phyloP scores from a whole-genome alignment of 2,888 invertebrate genomes.

The Spisula subtruncata region DNA sequence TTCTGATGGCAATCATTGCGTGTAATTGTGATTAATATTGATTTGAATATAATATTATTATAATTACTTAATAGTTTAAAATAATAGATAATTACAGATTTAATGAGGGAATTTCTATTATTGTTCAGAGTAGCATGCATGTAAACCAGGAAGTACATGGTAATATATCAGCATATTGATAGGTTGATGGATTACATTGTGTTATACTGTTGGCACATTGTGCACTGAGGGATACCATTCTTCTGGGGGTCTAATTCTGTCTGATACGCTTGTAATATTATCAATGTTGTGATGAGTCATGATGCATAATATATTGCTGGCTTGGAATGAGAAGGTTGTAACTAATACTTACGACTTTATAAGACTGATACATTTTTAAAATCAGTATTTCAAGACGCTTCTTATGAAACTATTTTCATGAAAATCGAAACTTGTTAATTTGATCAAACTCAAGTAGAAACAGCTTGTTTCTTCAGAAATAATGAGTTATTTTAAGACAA shows the following conservation, averaged over 20 bases:
- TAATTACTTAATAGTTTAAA: not conserved
- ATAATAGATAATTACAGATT: not conserved
- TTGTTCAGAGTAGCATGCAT: not conserved
- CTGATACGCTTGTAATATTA: not conserved
- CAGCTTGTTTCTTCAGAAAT: no score
- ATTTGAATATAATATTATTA: not conserved
- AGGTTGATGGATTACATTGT: not conserved
- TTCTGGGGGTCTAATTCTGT: not conserved
- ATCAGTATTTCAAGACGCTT: no score
- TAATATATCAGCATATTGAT: not conserved
- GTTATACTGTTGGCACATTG: not conserved
- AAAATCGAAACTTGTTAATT: no score
- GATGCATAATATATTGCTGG: no score
- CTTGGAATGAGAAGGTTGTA: no score
- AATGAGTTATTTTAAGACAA: no score
- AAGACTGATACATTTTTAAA: no score
- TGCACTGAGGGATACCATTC: not conserved
- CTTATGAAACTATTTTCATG: no score
- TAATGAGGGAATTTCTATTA: not conserved
- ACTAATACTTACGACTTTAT: no score
- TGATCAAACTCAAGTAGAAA: no score
- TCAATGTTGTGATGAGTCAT: not conserved
- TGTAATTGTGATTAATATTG: no score
- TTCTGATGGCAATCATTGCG: no score
- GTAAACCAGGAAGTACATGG: not conserved